These are phyloP conservation scores for Pentalonia nigronervosa DNA, from an alignment of 1,140 invertebrate genomes.

Conservation along the genomic window DNA sequence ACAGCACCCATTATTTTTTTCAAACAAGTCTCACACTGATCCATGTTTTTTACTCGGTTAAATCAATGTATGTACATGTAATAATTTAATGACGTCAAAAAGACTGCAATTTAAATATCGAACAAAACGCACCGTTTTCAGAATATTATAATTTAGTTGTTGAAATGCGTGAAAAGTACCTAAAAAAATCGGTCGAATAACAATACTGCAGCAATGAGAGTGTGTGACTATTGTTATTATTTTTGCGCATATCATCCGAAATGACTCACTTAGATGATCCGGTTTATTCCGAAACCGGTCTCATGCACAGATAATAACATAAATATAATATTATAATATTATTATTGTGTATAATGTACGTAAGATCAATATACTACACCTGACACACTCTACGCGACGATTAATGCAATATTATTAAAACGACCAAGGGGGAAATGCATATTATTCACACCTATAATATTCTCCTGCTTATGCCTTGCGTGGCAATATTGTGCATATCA, in stretches of 20 bases:
- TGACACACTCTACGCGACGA: background rate
- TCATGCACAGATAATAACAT: background rate
- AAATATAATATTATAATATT: background rate
- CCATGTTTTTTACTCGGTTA: background rate
- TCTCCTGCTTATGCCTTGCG: background rate
- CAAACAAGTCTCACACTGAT: background rate
- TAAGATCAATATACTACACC: background rate
- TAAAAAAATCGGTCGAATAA: background rate
- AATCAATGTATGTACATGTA: background rate
- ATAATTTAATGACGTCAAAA: background rate
- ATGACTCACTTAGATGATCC: slow-evolving; percentile 19
- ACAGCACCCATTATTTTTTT: background rate
- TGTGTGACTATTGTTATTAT: background rate
- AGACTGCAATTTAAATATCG: background rate
- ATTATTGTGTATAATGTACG: background rate
- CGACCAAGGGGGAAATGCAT: background rate
- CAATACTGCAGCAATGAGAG: background rate
- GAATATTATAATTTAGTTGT: background rate
- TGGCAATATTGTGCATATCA: too few relatives aligned
- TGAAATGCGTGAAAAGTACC: background rate
- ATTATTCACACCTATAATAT: background rate
- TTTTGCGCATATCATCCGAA: background rate
- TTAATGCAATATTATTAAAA: background rate
- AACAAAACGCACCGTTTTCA: background rate
- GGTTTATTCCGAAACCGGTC: background rate